Base-by-base conservation (phyloP, 2,888 invertebrate genomes). In the Catocala fraxini region DNA sequence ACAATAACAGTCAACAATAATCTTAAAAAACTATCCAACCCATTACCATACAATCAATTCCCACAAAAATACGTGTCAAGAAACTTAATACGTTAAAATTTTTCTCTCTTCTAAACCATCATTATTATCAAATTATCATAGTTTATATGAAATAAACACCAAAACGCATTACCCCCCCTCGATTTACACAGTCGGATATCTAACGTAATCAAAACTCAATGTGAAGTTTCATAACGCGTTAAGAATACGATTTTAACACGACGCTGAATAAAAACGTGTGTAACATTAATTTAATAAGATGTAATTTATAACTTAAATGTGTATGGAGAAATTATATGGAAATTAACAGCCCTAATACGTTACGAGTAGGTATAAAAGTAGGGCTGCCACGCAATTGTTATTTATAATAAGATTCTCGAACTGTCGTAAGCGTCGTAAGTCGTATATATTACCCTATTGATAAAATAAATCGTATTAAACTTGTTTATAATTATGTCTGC, bases 231-330 rank as follows among this genome's bases (percentile, higher is more conserved):
- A 65, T 75, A 78, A 75, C 70, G 56, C 68, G 64, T 70, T 71
- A 64, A 70, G 71, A 65, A 63, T 71, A 56, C 56, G 56, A 64
- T 48, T 70, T 64, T 70, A 73, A 62, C 55, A 65, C 66, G 68
- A 62, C 65, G 55, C 77, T 70, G 66, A 72, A 82, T 82, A 82
- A 79, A 76, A 73, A 76, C 68, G 62, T 61, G 65, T 55, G 65
- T 81, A n/a, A n/a, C 78, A 83, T 77, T 83, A 81, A 63, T 63
- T 74, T 80, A 83, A 80, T 81, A 77, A 64, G 69, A 71, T 74
- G 68, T 73, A 56, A 74, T 83, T 81, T 84, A 81, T 82, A 77
- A 71, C 72, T 70, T 72, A 56, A 63, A 72, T 76, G 59, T 65
- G 57, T 61, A 65, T 84, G 74, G 77, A 81, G 79, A 81, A 61